Base-by-base conservation (phyloP, 2,113 vertebrate species). In the Xiphophorus couchianus region DNA sequence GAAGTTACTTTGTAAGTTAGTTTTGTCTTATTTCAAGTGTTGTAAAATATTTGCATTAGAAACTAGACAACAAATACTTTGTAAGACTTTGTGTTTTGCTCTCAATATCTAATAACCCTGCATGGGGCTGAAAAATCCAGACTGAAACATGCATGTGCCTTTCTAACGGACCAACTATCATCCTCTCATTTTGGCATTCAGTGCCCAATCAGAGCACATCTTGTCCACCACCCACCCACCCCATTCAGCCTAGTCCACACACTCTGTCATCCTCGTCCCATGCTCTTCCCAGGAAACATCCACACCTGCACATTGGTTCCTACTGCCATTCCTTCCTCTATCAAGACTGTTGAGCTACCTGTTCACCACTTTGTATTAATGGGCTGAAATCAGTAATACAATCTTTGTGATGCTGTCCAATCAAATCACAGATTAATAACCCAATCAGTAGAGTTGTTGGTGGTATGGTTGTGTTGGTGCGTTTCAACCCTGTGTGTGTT, bases 251-350 rank as follows among this genome's bases (percentile, higher is more conserved):
- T 69, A 74, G 58, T 86, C 86, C 79, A 74, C 69, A 19, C 83
- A 82, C 78, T 60, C 68, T 37, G 81, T 81, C 89, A 69, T 79
- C 80, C 79, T 82, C 74, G 76, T 80, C 88, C 90, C 89, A 85
- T 88, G 81, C 86, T 89, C 71, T 68, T 80, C 69, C 13, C 86
- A 73, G 90, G 95, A 94, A 94, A 95, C 95, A 95, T 94, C 92
- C 91, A 76, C 82, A 79, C 81, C 85, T 92, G 92, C 90, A 90
- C 89, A 86, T 51, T 61, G 89, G 88, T 91, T 93, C 86, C 89
- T 75, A 82, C 83, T 84, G 64, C 64, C 78, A 62, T 74, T 73
- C 73, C 67, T 7, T n/a, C 61, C 42, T 78, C 17, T 71, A 68
- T 72, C 60, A 1, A 25, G 28, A 17, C 87, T 94, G 85, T 87